Base-by-base conservation (phyloP, 1,140 invertebrate genomes). In the Limonius californicus region DNA sequence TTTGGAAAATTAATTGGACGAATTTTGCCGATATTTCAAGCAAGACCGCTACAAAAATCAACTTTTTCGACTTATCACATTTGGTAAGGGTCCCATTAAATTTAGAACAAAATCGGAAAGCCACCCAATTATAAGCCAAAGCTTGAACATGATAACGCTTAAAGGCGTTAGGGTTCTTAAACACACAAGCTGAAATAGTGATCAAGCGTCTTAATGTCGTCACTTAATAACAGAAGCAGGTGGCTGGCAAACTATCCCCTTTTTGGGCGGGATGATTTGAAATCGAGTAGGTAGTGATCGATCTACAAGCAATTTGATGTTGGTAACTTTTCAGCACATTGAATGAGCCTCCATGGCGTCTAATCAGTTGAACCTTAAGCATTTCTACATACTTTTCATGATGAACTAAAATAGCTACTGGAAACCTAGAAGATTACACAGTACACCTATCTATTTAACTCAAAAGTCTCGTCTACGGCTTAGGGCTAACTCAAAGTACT, bases 161-260 rank as follows among this genome's bases (percentile, higher is more conserved):
- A n/a, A n/a, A n/a, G n/a, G n/a, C n/a, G n/a, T n/a, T n/a, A n/a
- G n/a, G n/a, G n/a, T n/a, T n/a, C n/a, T n/a, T n/a, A n/a, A n/a
- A n/a, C n/a, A n/a, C n/a, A n/a, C n/a, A n/a, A n/a, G n/a, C n/a
- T n/a, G n/a, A n/a, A n/a, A n/a, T n/a, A n/a, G n/a, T n/a, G n/a
- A n/a, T n/a, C n/a, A n/a, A n/a, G 68, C 70, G 67, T 61, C 66
- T 62, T 55, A 65, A 68, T 68, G 62, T 65, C 67, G 62, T 67
- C 62, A 64, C 45, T 43, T 54, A 30, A 16, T 47, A 63, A 39
- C 64, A 61, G 66, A 76, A 76, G 72, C 72, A 66, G 64, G 71
- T 72, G 74, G 74, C 73, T 76, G 74, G 74, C 74, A 76, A 76
- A 76, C 74, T 75, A 70, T 68, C 61, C 12, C 9, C 23, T 27